Evolutionary conservation across 2,113 vertebrate species (phyloP).

Genomic region (Excalfactoria chinensis): DNA sequence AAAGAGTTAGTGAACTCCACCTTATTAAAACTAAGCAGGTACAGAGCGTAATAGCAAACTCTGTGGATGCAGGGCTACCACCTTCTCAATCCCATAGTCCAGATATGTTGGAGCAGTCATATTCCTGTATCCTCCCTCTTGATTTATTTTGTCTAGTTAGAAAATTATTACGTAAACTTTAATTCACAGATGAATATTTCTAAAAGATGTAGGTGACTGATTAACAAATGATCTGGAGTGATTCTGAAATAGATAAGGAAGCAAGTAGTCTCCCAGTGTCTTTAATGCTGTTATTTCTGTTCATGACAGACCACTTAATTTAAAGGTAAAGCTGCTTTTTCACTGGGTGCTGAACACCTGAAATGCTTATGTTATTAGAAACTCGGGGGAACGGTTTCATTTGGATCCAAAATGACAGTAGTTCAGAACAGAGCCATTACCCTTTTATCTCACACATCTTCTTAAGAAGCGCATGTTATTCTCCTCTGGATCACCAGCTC

Average conservation of each 20-base stretch:
- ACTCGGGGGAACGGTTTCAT: neutral
- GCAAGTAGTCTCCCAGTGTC: neutral
- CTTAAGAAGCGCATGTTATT: neutral
- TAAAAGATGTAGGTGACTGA: neutral
- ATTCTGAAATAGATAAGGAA: neutral
- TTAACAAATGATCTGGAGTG: neutral
- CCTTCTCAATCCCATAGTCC: neutral
- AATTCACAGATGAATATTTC: neutral
- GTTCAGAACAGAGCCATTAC: neutral
- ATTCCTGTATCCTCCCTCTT: neutral
- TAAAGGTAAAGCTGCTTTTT: neutral
- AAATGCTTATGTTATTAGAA: neutral
- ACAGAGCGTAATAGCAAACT: neutral
- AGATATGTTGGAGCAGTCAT: neutral
- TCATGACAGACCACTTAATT: neutral
- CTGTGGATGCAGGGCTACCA: neutral
- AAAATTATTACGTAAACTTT: neutral
- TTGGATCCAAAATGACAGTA: neutral
- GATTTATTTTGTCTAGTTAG: neutral
- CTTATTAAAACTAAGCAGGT: constrained; percentile 41
- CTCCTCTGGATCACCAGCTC: neutral
- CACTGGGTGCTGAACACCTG: neutral
- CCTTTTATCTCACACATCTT: neutral
- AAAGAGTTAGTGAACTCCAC: constrained; percentile 22
- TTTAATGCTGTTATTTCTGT: neutral